Evolutionary conservation across 2,888 invertebrate species (phyloP), one percentile per base, ranked within the genome.

Genomic region (Rhamphomyia laevipes): DNA sequence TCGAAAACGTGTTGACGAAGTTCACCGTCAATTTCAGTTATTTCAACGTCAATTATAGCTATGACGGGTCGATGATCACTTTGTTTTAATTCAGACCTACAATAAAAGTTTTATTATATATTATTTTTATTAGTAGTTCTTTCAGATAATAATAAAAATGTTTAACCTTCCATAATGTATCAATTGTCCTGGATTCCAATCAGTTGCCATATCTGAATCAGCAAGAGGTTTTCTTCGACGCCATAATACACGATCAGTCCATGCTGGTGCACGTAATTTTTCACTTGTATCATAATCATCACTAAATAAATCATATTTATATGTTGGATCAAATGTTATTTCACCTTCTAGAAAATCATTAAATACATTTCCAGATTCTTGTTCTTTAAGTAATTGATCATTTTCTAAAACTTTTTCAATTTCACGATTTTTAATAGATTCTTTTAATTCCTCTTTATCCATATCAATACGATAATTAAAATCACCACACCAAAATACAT

Each of bases 211-310:
- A 65, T 84, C 84, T 42, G 81, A 78, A 58, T 87, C 86, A 21
- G 82, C 77, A 18, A 82, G 76, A 50, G 85, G 77, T 63, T 81
- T 84, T 57, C 86, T 75, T 51, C 90, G 78, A 64, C 87, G 84
- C 92, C 95, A 97, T 50, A 99, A 73, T n/a, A 99, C 80, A 53
- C 99, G 77, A 71, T 99, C 99, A 0, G 99, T 99, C 95, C 95
- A 99, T 5, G 99, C 97, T 0, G 99, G 99, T 1, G 92, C 88
- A 51, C 97, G 79, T 64, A 86, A 84, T 71, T 99, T 99, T 67
- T 99, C 99, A 64, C 96, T 96, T 0, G 99, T 97, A 68, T 99
- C 99, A 66, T 96, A 99, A 71, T 97, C 96, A 67, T 97, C 94
- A 61, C 94, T 95, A 67, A 97, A 97, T 49, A 96, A 74, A 73